These are phyloP conservation scores for Imbricaverruca yamaguchii DNA, from an alignment of 2,888 invertebrate species.

Conservation along the genomic window DNA sequence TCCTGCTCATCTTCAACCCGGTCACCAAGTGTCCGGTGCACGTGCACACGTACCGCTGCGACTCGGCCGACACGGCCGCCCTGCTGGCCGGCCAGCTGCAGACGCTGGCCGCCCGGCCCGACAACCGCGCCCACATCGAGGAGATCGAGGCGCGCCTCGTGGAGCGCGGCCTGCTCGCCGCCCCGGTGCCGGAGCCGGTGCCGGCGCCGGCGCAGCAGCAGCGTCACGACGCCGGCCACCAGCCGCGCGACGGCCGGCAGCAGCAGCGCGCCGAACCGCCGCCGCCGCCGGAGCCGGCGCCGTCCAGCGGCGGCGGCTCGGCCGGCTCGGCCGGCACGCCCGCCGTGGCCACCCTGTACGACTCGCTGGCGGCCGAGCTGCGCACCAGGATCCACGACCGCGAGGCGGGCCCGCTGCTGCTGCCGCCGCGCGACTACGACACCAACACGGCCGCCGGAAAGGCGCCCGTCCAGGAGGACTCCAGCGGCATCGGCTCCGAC, in stretches of 20 bases:
- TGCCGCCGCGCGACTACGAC: conserved; percentile 92
- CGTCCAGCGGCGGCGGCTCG: conserved; percentile 24
- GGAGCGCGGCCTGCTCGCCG: conserved; percentile 41
- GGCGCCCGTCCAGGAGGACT: conserved; percentile 46
- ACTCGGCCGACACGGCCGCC: conserved; percentile 85
- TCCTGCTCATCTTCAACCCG: conserved; percentile 86
- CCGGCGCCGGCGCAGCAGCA: conserved; percentile 7
- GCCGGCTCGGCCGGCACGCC: conserved; percentile 24
- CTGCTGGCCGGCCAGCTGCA: conserved; percentile 77
- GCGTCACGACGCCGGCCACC: neutral
- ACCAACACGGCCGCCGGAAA: conserved; percentile 47
- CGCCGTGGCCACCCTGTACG: conserved; percentile 67
- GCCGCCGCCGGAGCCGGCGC: conserved; percentile 24
- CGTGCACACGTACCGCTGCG: conserved; percentile 76
- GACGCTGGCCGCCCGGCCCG: conserved; percentile 67
- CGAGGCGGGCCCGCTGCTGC: conserved; percentile 59
- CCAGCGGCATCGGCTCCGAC: conserved; percentile 80
- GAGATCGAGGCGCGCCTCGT: conserved; percentile 62
- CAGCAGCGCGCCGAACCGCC: neutral
- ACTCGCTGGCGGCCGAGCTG: conserved; percentile 84
- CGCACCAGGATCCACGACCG: conserved; percentile 60
- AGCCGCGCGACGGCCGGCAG: conserved; percentile 14
- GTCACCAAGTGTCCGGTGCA: conserved; percentile 90
- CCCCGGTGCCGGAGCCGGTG: conserved; percentile 38
- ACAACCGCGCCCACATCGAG: conserved; percentile 75